Base-by-base conservation (phyloP, 2,113 vertebrate species). In the Gasterosteus nipponicus region DNA sequence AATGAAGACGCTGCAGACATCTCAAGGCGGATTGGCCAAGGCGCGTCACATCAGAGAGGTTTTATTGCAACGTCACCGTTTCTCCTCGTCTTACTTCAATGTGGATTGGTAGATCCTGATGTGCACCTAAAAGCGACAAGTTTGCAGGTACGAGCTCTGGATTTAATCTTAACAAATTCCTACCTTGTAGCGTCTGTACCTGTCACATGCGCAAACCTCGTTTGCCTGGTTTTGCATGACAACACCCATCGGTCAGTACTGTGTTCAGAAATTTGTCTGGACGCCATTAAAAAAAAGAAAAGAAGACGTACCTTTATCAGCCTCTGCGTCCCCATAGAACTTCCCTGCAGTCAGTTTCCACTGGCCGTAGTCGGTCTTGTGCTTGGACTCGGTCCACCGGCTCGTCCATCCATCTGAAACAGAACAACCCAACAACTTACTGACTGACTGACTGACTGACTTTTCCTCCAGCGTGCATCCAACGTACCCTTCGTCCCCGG, bases 281-380 rank as follows among this genome's bases (percentile, higher is more conserved):
- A 38, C 10, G 47, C 6, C 26, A 44, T 42, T n/a, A n/a, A 51
- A 51, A 19, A 51, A 10, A 26, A n/a, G n/a, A 14, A 19, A 9
- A 16, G 0, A 26, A 42, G 0, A 44, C 22, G 53, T 70, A 97
- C 97, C 97, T 96, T 97, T 96, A 85, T 98, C 97, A 16, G 96
- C 95, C 61, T 97, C 95, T 0, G 87, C 89, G 3, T 98, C 95
- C 0, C 97, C 97, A 0, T 96, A 97, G 63, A 98, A 98, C 69
- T 97, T 97, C 3, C 97, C 97, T 1, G 96, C 92, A 0, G 87
- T 93, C 22, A 96, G 92, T 0, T 95, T 91, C 65, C 96, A 97
- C 74, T 95, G 90, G 7, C 97, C 97, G 2, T 97, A 98, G 89
- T 98, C 96, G 0, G 94, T 90, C 58, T 96, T 97, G 92, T 98